Evolutionary conservation across 2,888 invertebrate species (phyloP), one percentile per base, ranked within the genome.

Genomic region (Trissoscelio sp.): DNA sequence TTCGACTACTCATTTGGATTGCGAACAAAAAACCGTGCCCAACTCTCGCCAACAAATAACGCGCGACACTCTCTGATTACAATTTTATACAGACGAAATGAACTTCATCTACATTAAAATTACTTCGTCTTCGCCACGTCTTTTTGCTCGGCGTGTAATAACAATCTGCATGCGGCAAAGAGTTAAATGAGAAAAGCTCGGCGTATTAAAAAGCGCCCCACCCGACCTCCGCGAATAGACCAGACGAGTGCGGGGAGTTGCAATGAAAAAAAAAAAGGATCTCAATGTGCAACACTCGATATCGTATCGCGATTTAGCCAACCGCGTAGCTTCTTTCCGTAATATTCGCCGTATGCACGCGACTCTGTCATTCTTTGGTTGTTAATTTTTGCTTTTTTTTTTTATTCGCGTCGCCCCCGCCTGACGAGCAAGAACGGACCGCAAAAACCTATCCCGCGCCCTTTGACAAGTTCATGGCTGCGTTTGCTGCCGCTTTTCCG

Each of bases 371-470:
- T 77, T 77, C 70, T 81, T 82, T 74, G 74, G 58, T 53, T 53
- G 74, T 70, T 79, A 16, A 79, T 67, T 62, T 67, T 81, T 67
- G 9, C 9, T 16, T 44, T 44, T 44, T 74, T 69, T 73, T 79
- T 75, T 77, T 73, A 14, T 31, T 39, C 28, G 44, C 31, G 6
- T 46, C 69, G 57, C 51, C 55, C 2, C 12, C 70, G 42, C 48
- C 72, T 37, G 81, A 78, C 72, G 72, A 72, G 67, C 60, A 53
- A 55, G 34, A 44, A n/a, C 39, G 70, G 70, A 79, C 82, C 83
- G 78, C 80, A 83, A 83, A 80, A 83, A 83, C 80, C 80, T 80
- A 83, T 78, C 69, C 78, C 70, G 74, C 70, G 78, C 69, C 77
- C 72, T 75, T 82, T 67, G 78, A 75, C 67, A 72, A 44, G 60